Evolutionary conservation across 2,888 invertebrate genomes (phyloP).

Genomic region (Drosophila merina): DNA sequence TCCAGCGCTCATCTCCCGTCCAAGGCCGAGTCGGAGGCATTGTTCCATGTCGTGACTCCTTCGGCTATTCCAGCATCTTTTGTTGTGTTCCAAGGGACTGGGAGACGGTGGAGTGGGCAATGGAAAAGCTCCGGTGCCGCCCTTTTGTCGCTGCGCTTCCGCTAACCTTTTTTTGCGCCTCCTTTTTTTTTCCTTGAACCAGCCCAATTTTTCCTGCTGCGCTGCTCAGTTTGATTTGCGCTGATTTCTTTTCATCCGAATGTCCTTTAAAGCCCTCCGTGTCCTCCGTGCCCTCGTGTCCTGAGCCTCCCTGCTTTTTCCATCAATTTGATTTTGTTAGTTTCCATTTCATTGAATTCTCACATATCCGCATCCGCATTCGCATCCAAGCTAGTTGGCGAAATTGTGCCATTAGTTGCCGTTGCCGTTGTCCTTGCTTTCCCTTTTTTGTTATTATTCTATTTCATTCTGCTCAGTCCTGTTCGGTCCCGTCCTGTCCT

Average conservation of each 20-base stretch:
- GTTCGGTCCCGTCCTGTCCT: slow-evolving; percentile 20
- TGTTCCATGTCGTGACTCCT: slow-evolving; percentile 61
- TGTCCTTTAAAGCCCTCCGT: slow-evolving; percentile 65
- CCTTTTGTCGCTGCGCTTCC: slow-evolving; percentile 57
- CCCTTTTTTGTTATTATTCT: slow-evolving; percentile 43
- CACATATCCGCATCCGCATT: slow-evolving; percentile 71
- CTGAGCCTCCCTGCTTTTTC: slow-evolving; percentile 30
- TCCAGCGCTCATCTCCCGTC: slow-evolving; percentile 44
- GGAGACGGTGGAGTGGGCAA: slow-evolving; percentile 8
- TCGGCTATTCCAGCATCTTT: slow-evolving; percentile 68
- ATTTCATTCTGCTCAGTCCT: background rate
- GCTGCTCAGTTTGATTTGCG: slow-evolving; percentile 72
- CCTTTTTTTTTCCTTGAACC: slow-evolving; percentile 46
- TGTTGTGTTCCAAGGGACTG: slow-evolving; percentile 52
- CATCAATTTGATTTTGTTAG: slow-evolving; percentile 76
- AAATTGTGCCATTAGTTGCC: slow-evolving; percentile 76
- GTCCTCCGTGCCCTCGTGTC: background rate
- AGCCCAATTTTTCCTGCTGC: slow-evolving; percentile 69
- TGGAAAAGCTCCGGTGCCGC: slow-evolving; percentile 51
- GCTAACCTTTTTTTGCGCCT: slow-evolving; percentile 35
- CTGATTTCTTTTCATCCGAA: slow-evolving; percentile 64
- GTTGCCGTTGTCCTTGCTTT: slow-evolving; percentile 55
- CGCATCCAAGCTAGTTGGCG: slow-evolving; percentile 60
- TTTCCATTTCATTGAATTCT: slow-evolving; percentile 81
- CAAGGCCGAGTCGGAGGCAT: slow-evolving; percentile 68